Evolutionary conservation across 1,140 invertebrate genomes (phyloP).

Genomic region (Coptotermes formosanus): DNA sequence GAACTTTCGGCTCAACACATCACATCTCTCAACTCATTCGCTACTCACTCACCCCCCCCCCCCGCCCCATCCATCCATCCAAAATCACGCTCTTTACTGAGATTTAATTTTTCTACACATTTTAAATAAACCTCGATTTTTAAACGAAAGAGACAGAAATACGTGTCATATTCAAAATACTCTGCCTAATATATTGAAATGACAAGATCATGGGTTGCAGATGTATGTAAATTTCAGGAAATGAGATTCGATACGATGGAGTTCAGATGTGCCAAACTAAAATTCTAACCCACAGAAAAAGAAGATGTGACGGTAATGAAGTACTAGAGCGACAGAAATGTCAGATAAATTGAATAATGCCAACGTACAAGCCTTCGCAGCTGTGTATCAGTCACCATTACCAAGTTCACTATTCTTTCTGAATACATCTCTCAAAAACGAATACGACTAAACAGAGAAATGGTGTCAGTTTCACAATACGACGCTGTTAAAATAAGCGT

Average conservation of each 20-base stretch:
- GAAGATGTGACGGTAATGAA: slow-evolving; percentile 1
- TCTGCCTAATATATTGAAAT: neutral
- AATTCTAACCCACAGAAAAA: neutral
- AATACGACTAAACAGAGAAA: neutral
- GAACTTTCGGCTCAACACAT: neutral
- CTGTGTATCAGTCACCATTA: neutral
- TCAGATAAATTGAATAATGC: neutral
- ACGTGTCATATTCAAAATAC: slow-evolving; percentile 11
- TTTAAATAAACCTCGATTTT: slow-evolving; percentile 4
- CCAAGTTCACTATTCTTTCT: neutral
- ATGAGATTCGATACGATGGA: neutral
- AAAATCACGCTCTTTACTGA: neutral
- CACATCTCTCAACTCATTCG: neutral
- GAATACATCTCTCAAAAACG: neutral
- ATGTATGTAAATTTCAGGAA: slow-evolving; percentile 4
- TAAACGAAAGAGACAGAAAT: neutral
- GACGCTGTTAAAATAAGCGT: too few species aligned
- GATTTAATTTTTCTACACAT: neutral
- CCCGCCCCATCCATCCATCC: neutral
- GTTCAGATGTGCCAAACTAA: neutral
- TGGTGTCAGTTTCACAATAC: too few species aligned
- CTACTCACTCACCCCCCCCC: neutral
- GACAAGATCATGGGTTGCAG: neutral
- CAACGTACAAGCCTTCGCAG: neutral
- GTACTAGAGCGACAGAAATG: neutral